Percentiles rank a stretch among this genome's conserved stretches.
These are phyloP conservation scores for Drosophila nikananu DNA, from an alignment of 1,140 invertebrate species.

Conservation along the genomic window DNA sequence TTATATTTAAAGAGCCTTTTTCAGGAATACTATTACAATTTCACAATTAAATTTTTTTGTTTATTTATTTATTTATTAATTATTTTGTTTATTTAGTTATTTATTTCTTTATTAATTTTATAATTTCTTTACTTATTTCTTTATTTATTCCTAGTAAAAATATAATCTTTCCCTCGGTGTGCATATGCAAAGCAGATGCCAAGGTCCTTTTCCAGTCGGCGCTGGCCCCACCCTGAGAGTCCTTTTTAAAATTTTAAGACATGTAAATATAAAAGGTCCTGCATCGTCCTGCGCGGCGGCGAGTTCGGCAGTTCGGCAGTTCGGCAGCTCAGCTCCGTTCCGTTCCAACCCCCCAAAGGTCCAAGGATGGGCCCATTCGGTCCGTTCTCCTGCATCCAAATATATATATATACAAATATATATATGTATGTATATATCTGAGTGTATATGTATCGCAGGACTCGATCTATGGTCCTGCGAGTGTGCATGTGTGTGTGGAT, in stretches of 20 bases:
- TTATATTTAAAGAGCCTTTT: too few species aligned
- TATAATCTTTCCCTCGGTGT: not conserved
- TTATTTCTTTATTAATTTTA: too few species aligned
- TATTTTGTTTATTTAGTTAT: too few species aligned
- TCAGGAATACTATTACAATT: too few species aligned
- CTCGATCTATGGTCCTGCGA: slow-evolving; percentile 59
- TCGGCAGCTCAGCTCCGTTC: slow-evolving; percentile 31
- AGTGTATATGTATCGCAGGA: slow-evolving; percentile 61
- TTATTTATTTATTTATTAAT: too few species aligned
- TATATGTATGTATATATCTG: not conserved
- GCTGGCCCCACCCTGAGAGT: slow-evolving; percentile 31
- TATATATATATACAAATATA: slow-evolving; percentile 2
- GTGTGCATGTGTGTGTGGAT: slow-evolving; percentile 40
- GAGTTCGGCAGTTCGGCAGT: slow-evolving; percentile 38
- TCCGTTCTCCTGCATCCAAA: slow-evolving; percentile 64
- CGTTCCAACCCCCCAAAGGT: slow-evolving; percentile 53
- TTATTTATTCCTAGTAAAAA: too few species aligned
- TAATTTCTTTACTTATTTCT: too few species aligned
- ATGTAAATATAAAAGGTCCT: slow-evolving; percentile 84
- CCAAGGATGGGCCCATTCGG: slow-evolving; percentile 48
- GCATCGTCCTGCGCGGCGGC: slow-evolving; percentile 65
- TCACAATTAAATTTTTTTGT: too few species aligned
- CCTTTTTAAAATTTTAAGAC: slow-evolving; percentile 84
- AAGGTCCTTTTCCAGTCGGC: slow-evolving; percentile 67
- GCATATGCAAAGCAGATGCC: slow-evolving; percentile 70